Conservation (phyloP, 2,888 invertebrate species). For the Corbicula japonica region DNA sequence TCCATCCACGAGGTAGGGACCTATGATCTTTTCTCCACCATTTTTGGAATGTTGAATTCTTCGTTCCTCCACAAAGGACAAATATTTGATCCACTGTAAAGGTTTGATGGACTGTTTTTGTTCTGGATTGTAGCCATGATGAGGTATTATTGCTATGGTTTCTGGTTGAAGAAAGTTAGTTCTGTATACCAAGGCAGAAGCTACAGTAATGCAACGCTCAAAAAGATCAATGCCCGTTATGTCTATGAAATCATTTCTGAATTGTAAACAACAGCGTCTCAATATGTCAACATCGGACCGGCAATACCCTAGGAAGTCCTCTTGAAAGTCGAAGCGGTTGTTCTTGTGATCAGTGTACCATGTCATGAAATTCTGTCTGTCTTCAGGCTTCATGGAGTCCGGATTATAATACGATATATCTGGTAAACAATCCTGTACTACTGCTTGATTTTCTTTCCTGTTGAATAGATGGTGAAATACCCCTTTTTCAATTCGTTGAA, state of each 20-base stretch:
- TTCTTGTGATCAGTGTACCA: conserved; percentile 34
- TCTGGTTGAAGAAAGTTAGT: conserved; percentile 39
- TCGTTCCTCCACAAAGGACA: conserved; percentile 16
- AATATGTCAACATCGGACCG: conserved; percentile 44
- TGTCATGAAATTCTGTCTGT: conserved; percentile 10
- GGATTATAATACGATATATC: conserved; percentile 33
- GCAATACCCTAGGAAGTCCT: conserved; percentile 35
- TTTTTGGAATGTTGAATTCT: conserved; percentile 48
- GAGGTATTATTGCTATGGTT: conserved; percentile 45
- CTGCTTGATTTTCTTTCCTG: conserved; percentile 20
- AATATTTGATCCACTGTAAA: conserved; percentile 52
- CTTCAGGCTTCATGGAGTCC: conserved; percentile 27
- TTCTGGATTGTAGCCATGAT: too few relatives aligned
- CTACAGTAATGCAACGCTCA: conserved; percentile 47
- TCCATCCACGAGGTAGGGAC: conserved; percentile 53
- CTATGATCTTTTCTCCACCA: conserved; percentile 50
- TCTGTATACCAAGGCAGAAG: conserved; percentile 51
- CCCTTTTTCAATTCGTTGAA: conserved; percentile 43
- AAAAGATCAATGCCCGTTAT: conserved; percentile 50
- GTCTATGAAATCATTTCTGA: conserved; percentile 35
- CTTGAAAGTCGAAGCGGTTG: conserved; percentile 29
- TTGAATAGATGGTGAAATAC: conserved; percentile 58
- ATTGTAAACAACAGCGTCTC: conserved; percentile 32
- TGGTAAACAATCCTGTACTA: conserved; percentile 15
- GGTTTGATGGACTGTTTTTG: conserved; percentile 60